Percentiles rank a stretch among this genome's conserved stretches.
Evolutionary conservation across 2,888 invertebrate genomes (phyloP).

Genomic region (Blera fallax): DNA sequence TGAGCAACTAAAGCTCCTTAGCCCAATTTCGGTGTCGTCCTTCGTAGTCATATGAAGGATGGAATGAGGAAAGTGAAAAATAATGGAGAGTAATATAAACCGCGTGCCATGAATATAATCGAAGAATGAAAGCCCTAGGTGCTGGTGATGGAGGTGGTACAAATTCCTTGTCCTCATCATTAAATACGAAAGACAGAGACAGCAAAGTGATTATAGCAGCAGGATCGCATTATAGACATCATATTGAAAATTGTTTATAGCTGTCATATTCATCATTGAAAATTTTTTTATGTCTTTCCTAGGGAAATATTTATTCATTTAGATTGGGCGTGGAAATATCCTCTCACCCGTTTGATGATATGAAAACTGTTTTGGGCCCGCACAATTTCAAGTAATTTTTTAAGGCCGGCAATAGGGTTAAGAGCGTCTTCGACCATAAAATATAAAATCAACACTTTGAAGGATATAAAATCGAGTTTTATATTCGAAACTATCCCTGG

Average conservation of each 20-base stretch:
- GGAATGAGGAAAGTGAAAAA: conserved; percentile 44
- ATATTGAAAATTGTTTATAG: conserved; percentile 42
- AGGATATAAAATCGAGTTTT: background rate
- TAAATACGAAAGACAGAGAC: background rate
- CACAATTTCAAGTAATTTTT: background rate
- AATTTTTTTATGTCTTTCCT: conserved; percentile 29
- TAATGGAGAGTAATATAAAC: conserved; percentile 64
- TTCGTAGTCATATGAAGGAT: conserved; percentile 4
- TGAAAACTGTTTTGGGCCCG: background rate
- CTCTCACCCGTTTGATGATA: background rate
- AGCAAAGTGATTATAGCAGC: conserved; percentile 48
- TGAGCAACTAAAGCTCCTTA: conserved; percentile 36
- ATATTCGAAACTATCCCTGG: background rate
- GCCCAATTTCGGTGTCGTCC: conserved; percentile 51
- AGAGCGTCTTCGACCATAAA: background rate
- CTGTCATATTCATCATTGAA: conserved; percentile 41
- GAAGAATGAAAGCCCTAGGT: conserved; percentile 42
- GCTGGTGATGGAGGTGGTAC: background rate
- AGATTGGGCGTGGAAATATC: background rate
- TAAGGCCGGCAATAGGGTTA: too few relatives aligned
- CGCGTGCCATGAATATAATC: conserved; percentile 65
- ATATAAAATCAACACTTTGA: background rate
- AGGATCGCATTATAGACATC: conserved; percentile 31
- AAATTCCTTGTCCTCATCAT: background rate
- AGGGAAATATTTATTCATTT: conserved; percentile 16